Percentiles rank a stretch among this genome's conserved stretches.
Conservation (phyloP, 2,797 vertebrate genomes). For the Rhabdomys pumilio region DNA sequence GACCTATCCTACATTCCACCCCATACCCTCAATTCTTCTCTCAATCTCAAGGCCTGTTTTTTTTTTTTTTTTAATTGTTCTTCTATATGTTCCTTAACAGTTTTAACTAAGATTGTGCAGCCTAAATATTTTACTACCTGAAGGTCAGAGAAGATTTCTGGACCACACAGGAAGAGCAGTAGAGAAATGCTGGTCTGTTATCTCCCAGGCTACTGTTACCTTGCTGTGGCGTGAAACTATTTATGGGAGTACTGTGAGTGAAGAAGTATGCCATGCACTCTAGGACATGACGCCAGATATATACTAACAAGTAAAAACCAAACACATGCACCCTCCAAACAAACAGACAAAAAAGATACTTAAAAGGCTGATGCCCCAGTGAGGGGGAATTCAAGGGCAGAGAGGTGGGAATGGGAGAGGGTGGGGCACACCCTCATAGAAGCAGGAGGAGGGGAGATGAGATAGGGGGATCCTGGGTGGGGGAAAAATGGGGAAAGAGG, state of each 20-base stretch:
- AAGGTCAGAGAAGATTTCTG: neutral
- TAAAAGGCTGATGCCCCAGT: neutral
- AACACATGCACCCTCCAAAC: neutral
- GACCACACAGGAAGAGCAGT: neutral
- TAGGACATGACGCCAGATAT: neutral
- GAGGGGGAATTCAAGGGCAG: no score
- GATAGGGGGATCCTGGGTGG: no score
- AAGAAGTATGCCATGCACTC: neutral
- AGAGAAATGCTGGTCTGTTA: neutral
- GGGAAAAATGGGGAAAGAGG: no score
- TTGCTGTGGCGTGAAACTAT: neutral
- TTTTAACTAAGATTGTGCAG: neutral
- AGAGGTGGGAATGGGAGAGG: no score
- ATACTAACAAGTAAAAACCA: neutral
- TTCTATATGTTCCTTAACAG: neutral
- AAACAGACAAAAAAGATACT: neutral
- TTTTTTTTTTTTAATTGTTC: neutral
- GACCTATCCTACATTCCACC: no score
- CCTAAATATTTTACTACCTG: neutral
- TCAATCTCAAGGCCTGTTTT: neutral
- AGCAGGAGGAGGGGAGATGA: no score
- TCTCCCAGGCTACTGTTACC: neutral
- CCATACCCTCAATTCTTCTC: no score
- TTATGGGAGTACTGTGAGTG: neutral
- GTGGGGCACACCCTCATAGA: no score